Conservation (phyloP, 2,888 invertebrate genomes). For the Athalia rosae region DNA sequence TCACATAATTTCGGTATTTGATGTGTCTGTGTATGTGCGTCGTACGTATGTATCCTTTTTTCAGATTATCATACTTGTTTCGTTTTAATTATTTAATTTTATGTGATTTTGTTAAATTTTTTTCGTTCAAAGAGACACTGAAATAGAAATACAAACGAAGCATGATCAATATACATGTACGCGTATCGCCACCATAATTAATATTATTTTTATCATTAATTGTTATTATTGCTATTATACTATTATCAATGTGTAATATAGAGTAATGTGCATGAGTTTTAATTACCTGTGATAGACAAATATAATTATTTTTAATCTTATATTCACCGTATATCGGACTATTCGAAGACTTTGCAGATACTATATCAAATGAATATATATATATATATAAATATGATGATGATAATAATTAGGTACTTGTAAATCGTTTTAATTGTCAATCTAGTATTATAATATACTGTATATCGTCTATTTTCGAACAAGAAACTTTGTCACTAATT, state of each 20-base stretch:
- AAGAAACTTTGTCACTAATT: background rate
- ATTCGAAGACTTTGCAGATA: background rate
- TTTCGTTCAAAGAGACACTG: no score
- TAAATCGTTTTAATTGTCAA: constrained; percentile 7
- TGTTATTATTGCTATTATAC: background rate
- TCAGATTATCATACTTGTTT: no score
- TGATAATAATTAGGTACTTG: background rate
- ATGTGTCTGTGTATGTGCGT: no score
- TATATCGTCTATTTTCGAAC: constrained; percentile 17
- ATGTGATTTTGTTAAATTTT: no score
- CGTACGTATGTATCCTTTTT: no score
- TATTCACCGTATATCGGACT: background rate
- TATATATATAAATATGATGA: no score
- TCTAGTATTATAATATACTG: constrained; percentile 3
- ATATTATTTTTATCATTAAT: background rate
- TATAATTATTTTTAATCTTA: background rate
- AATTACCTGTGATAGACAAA: constrained; percentile 39
- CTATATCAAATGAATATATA: background rate
- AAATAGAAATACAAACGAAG: no score
- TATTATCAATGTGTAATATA: constrained; percentile 13
- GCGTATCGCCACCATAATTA: background rate
- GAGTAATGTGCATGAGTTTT: constrained; percentile 3
- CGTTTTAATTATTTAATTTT: no score
- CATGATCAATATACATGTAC: background rate
- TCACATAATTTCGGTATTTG: no score